Conservation (phyloP, 2,797 vertebrate species). For the Arrhamphus sclerolepis region DNA sequence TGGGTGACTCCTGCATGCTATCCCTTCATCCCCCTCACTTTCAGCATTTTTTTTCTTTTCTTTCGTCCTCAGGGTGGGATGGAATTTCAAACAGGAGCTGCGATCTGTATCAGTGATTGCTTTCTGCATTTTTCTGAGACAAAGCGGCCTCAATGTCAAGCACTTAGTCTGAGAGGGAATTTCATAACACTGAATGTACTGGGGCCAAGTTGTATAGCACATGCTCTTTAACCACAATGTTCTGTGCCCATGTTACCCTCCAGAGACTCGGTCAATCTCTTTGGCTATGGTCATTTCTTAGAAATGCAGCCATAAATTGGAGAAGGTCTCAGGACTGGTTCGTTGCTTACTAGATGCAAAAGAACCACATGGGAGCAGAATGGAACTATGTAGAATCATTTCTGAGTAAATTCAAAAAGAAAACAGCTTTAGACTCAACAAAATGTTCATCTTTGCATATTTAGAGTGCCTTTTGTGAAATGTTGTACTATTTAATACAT, state of each 20-base stretch:
- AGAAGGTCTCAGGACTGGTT: neutral
- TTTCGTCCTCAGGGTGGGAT: neutral
- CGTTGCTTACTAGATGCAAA: neutral
- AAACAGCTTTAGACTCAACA: no score
- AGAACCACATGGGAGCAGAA: neutral
- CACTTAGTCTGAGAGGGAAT: neutral
- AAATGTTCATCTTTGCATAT: neutral
- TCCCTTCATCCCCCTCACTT: conserved; percentile 1
- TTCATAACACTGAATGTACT: conserved; percentile 9
- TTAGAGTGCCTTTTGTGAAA: neutral
- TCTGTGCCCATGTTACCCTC: no score
- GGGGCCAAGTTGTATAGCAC: no score
- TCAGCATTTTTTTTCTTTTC: neutral
- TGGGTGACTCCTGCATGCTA: conserved; percentile 4
- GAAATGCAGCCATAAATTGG: conserved; percentile 22
- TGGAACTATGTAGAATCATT: neutral
- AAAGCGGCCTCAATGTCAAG: conserved; percentile 22
- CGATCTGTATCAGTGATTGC: conserved; percentile 26
- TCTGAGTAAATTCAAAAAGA: no score
- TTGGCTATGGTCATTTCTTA: conserved; percentile 11
- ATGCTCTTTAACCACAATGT: no score
- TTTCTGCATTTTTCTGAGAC: conserved; percentile 33
- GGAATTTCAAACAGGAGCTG: conserved; percentile 41
- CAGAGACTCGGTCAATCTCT: no score
- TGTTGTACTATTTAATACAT: no score